Percentiles rank a stretch among this genome's conserved stretches.
Conservation (phyloP, 2,113 vertebrate species). For the Bambusicola thoracicus region DNA sequence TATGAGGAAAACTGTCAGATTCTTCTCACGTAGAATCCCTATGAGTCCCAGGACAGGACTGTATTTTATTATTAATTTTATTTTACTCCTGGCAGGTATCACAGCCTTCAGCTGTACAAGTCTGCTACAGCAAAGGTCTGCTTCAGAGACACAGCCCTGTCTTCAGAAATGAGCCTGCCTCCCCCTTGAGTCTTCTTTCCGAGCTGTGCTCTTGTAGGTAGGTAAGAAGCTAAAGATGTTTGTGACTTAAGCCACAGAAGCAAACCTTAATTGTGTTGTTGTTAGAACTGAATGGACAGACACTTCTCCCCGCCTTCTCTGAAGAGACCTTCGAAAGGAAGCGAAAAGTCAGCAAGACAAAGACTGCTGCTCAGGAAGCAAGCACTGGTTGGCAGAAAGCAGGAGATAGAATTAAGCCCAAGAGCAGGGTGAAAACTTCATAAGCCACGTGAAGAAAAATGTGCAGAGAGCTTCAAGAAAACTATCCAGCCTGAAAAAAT, state of each 20-base stretch:
- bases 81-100: not conserved
- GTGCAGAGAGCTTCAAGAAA: not conserved
- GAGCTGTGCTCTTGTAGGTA: not conserved
- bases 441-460: not conserved
- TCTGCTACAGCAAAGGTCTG: not conserved
- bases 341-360: not conserved
- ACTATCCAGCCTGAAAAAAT: not conserved
- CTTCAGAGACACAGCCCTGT: not conserved
- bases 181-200: not conserved
- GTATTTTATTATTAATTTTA: not conserved
- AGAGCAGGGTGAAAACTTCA: not conserved
- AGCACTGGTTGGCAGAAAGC: not conserved
- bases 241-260: not conserved
- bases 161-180: not conserved
- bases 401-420: not conserved
- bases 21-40: not conserved
- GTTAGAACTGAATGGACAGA: not conserved
- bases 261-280: not conserved
- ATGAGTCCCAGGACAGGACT: rapidly evolving
- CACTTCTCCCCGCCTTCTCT: not conserved
- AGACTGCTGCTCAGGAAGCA: not conserved
- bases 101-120: not conserved
- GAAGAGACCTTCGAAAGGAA: not conserved
- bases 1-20: rapidly evolving
- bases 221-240: not conserved